Evolutionary conservation across 2,888 invertebrate genomes (phyloP), one percentile per base, ranked within the genome.

Genomic region (Oxyscelio sp.): DNA sequence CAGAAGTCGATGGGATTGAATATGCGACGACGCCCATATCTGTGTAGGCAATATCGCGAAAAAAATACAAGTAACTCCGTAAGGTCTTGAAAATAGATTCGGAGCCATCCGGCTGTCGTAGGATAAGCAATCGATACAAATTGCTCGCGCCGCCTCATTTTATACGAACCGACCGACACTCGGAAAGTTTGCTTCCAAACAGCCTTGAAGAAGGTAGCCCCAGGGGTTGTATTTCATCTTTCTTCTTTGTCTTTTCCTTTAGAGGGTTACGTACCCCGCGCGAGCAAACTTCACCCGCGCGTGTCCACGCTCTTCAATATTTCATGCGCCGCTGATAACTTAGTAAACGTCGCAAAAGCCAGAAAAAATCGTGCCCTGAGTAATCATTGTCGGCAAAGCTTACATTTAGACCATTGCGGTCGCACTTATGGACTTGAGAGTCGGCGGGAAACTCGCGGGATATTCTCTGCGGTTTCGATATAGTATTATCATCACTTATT

Each of bases 81-180:
- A 90, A 91, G 91, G 89, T 89, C 85, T 91, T 88, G 90, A 87
- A 90, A 92, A 91, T 91, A 90, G 90, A 90, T 91, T 91, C 87
- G 70, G 81, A 88, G 73, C 86, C 68, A 88, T 88, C 89, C 87
- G 80, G 81, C 83, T 87, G 86, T 80, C 87, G 86, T 80, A 63
- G 87, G 85, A 89, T 89, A 89, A 87, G 87, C 89, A 86, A 89
- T 90, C 89, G 90, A 91, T 91, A 91, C 89, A 87, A 91, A 91
- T 91, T 90, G 89, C 87, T 85, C 82, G 89, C 85, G 85, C 84
- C 84, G 77, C 71, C 83, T 83, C 71, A 82, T 85, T 79, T 74
- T 75, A 80, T 83, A 75, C 81, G 78, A 82, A 75, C 63, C 73
- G 81, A 75, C 63, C 73, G 73, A 74, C 77, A 86, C 82, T 87